Evolutionary conservation across 2,888 invertebrate genomes (phyloP), one percentile per base, ranked within the genome.

Genomic region (Ctenicera cuprea): DNA sequence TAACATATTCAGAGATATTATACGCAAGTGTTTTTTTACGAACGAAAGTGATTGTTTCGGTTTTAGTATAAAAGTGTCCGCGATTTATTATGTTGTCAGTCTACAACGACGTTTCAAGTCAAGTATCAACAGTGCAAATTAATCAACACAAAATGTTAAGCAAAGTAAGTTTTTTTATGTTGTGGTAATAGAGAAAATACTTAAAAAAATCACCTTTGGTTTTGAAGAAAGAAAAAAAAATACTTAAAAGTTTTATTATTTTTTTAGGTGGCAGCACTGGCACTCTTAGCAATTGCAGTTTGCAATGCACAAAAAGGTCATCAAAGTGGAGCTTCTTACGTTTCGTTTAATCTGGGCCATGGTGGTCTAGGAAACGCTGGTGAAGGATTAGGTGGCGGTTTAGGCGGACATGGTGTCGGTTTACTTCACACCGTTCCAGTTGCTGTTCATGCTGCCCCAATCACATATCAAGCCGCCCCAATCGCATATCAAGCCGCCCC

Each of bases 1-100:
- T 26, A 26, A 26, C 16, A 16, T 43, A 43, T 7, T 4, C 43
- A 16, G 16, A 43, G 8, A 33, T 33, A 33, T 8, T 26, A 26
- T 26, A 26, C 5, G 26, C 5, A 26, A 5, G 5, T 26, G 1
- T 33, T 33, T 61, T 61, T 61, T 41, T 61, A 8, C 30, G 12
- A 18, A 41, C 38, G 61, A 61, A 61, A 61, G 61, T 61, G 61
- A 61, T 41, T 61, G 61, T 61, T 41, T 20, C 5, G n/a, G 4
- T 18, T n/a, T 33, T 37, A 20, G 38, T 61, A 61, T 61, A 61
- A 38, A 61, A 61, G 41, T 38, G 41, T 41, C 38, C 20, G 41
- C 20, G 14, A 61, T 41, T 61, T 20, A 61, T 18, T 14, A 61
- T 0, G 18, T 12, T 20, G 61, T 20, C 41, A 61, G 61, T 61